phyloP scores from a whole-genome alignment of 2,797 vertebrate genomes.

The Mustela erminea region DNA sequence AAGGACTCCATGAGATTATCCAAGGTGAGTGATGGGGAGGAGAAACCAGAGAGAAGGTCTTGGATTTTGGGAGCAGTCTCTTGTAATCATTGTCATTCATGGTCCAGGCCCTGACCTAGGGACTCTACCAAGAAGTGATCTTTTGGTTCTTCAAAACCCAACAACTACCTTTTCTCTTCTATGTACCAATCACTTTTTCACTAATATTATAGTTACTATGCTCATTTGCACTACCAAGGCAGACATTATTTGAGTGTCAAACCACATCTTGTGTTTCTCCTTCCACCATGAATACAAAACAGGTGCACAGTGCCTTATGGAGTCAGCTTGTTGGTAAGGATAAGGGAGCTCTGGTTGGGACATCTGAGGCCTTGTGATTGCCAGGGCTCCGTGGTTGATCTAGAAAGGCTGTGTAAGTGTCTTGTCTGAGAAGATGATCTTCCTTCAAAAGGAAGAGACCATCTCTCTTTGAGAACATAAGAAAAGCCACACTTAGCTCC shows the following conservation, averaged over 20 bases:
- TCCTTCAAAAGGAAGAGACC: not conserved
- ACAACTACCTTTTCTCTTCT: not conserved
- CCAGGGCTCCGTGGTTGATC: not conserved
- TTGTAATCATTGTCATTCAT: not conserved
- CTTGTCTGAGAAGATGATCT: not conserved
- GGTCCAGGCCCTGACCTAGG: not conserved
- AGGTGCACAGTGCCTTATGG: not conserved
- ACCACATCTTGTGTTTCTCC: not conserved
- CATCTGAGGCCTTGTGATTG: not conserved
- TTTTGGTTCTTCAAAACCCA: constrained; percentile 31
- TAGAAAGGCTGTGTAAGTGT: not conserved
- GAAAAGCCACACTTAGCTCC: not conserved
- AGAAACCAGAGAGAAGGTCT: not conserved
- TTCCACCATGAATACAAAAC: not conserved
- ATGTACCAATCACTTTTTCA: not conserved
- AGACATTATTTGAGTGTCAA: not conserved
- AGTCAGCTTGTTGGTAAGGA: not conserved
- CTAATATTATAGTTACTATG: not conserved
- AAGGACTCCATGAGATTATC: not conserved
- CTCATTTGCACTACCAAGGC: not conserved
- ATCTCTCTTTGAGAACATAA: not conserved
- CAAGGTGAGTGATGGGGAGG: not conserved
- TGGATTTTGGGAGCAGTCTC: not conserved
- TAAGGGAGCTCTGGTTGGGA: not conserved
- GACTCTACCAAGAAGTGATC: not conserved